Base-by-base conservation (phyloP, 1,140 invertebrate genomes). In the Bilobella aurantiaca region DNA sequence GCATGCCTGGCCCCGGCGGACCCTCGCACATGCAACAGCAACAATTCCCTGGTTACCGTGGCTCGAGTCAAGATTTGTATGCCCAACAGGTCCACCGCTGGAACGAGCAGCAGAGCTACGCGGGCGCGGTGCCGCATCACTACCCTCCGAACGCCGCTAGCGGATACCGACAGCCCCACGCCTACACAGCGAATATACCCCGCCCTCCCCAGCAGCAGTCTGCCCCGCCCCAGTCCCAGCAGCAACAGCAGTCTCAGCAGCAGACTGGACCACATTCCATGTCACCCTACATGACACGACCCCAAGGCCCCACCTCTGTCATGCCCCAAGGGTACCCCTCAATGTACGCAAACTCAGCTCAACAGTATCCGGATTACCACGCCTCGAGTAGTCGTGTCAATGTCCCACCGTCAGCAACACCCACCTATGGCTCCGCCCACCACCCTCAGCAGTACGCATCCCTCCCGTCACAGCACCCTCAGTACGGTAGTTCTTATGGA, bases 261-360 rank as follows among this genome's bases (percentile, higher is more conserved):
- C 73, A 73, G 42, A 53, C 62, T 31, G 68, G 71, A 49, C 67
- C 64, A 14, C 74, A 74, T 57, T 73, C 69, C 28, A 70, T 74
- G 69, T 56, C 42, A 72, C 83, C 83, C 68, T 77, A 78, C 47
- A 81, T 84, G 77, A 81, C 64, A 14, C 82, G 77, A 75, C 79
- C 49, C 14, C 8, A 14, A 23, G 21, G 5, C 49, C 49, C 49
- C 3, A 5, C 49, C 46, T 76, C 74, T 65, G 62, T 63, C 62
- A 78, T 81, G 75, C 78, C 77, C 3, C 75, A 77, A 18, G 12
- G 14, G 25, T n/a, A 42, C 37, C n/a, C 37, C 8, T 12, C 8
- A 79, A 81, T 72, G 60, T 67, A 74, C 28, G 79, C 78, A 80
- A 49, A 78, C 79, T 59, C 81, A 82, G 65, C 81, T 81, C 57